Conservation (phyloP, 2,797 vertebrate genomes). For the Oreochromis mossambicus region DNA sequence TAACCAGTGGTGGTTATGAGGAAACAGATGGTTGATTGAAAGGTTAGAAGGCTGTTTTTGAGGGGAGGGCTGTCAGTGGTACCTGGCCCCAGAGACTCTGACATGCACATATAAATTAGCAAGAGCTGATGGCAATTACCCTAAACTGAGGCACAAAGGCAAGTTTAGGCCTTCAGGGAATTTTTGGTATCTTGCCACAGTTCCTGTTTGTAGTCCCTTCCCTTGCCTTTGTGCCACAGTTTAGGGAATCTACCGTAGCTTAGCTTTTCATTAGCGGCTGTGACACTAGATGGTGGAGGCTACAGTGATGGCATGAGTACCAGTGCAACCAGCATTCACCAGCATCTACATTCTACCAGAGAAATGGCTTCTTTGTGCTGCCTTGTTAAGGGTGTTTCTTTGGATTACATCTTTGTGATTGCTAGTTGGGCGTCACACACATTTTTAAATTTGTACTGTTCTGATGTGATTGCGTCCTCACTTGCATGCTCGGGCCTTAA, state of each 20-base stretch:
- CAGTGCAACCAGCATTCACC: background rate
- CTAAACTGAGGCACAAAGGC: background rate
- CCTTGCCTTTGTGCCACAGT: background rate
- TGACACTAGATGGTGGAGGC: background rate
- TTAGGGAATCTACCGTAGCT: background rate
- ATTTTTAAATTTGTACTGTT: background rate
- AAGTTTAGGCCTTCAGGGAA: background rate
- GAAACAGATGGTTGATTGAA: background rate
- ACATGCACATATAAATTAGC: background rate
- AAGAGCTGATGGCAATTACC: background rate
- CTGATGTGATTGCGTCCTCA: background rate
- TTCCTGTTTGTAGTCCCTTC: background rate
- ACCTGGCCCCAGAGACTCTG: background rate
- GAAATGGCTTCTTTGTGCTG: background rate
- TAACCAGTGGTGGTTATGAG: background rate
- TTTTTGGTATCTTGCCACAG: background rate
- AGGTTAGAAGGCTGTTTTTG: background rate
- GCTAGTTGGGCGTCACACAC: background rate
- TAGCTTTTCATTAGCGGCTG: background rate
- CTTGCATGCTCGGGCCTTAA: background rate
- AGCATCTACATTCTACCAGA: background rate
- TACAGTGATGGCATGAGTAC: background rate
- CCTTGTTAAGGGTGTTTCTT: background rate
- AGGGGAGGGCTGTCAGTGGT: background rate
- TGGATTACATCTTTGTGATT: background rate